phyloP scores from a whole-genome alignment of 2,888 invertebrate species.

The Pachydiplax longipennis region DNA sequence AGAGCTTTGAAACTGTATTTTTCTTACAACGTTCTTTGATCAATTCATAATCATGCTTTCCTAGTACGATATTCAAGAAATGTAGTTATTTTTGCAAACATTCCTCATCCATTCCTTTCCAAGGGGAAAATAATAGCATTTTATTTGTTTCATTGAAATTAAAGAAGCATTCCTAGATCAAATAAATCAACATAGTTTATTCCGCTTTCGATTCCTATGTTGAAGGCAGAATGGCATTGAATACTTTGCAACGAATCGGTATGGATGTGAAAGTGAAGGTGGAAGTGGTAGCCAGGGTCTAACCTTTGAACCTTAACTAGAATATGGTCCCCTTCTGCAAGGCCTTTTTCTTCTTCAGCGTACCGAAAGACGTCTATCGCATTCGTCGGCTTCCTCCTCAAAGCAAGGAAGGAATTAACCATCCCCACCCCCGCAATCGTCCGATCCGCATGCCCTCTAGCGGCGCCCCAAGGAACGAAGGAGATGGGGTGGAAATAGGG shows the following conservation, averaged over 20 bases:
- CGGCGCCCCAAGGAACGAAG: neutral
- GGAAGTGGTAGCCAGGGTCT: neutral
- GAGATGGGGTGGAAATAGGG: neutral
- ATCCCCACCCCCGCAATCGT: neutral
- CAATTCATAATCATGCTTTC: too few species aligned
- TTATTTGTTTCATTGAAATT: too few species aligned
- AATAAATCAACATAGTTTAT: too few species aligned
- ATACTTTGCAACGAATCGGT: neutral
- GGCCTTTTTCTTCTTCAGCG: neutral
- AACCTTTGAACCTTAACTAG: neutral
- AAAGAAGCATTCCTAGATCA: too few species aligned
- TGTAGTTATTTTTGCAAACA: too few species aligned
- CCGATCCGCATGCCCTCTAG: neutral
- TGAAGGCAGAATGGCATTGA: too few species aligned
- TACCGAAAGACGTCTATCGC: neutral
- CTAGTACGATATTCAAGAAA: too few species aligned
- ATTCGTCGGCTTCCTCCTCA: neutral
- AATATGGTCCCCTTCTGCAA: neutral
- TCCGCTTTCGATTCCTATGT: too few species aligned
- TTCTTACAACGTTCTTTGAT: too few species aligned
- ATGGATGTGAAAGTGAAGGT: neutral
- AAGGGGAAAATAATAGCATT: too few species aligned
- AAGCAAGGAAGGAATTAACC: slow-evolving; percentile 3
- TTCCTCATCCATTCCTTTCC: too few species aligned
- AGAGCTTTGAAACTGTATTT: too few species aligned